Base-by-base conservation (phyloP, 2,113 vertebrate genomes). In the Poeciliopsis occidentalis region DNA sequence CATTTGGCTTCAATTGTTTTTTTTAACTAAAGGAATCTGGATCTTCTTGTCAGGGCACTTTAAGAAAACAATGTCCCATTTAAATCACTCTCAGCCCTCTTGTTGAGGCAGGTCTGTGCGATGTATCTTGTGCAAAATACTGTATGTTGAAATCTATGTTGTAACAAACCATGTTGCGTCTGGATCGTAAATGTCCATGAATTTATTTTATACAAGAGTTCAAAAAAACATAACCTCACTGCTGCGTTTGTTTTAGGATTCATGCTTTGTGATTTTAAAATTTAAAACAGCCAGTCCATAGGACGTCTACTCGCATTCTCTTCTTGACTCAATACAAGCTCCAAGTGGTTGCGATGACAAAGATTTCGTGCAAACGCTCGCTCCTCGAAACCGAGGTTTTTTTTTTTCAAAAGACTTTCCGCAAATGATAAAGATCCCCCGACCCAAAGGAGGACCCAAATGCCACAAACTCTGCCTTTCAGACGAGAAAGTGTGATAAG, bases 391-490 rank as follows among this genome's bases (percentile, higher is more conserved):
- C 17, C 17, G 1, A 83, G 3, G 30, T 4, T 22, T 26, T 24
- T 4, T 22, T 26, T 24, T 78, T 27, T 63, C 1, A 75, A 76
- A 37, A 69, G 6, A 41, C 8, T 80, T 81, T 81, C 73, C 80
- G 13, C 2, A 12, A 12, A 10, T 4, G 17, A n/a, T 70, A 71
- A 77, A 83, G n/a, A 75, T 89, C 65, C 82, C 84, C 76, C 81
- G 77, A 69, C 73, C 47, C 11, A 37, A 3, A 44, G 32, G 0
- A 64, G 75, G 72, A 4, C 76, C 67, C 41, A 71, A 78, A 54
- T 64, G 24, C 37, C 37, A 31, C 61, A 63, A 22, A 4, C 1
- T 76, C 15, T 61, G 1, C 30, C 0, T 78, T 29, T 29, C 8
- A 30, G 0, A 71, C 57, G 11, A 32, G 39, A 15, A 37, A 34